These are phyloP conservation scores for Lacerta bilineata DNA, from an alignment of 2,797 vertebrate species.

Conservation along the genomic window DNA sequence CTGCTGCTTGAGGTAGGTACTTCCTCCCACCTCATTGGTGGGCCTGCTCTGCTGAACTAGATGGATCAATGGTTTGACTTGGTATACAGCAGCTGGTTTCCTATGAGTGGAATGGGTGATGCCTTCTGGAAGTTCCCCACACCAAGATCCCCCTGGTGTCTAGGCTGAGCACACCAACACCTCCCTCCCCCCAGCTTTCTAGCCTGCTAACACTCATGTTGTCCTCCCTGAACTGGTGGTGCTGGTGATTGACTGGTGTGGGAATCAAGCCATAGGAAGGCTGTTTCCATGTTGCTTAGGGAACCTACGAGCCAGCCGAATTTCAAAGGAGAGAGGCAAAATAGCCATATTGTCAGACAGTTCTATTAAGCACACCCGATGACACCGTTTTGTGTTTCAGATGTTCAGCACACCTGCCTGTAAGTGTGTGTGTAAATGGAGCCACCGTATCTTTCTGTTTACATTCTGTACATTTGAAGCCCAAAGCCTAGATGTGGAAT, in stretches of 20 bases:
- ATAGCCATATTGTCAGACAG: neutral
- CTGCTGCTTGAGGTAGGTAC: no score
- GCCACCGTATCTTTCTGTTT: neutral
- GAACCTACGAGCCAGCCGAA: neutral
- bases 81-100: no score
- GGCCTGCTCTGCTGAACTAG: no score
- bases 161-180: no score
- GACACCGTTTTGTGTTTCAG: neutral
- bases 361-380: neutral
- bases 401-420: neutral
- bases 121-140: no score
- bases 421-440: neutral
- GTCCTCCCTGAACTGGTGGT: neutral
- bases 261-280: neutral
- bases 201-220: no score
- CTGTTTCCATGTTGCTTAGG: neutral
- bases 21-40: no score
- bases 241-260: neutral
- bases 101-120: no score
- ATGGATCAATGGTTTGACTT: no score
- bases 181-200: no score
- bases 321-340: neutral
- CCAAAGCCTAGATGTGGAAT: neutral
- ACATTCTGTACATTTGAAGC: neutral
- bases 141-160: no score